These are phyloP conservation scores for Yponomeuta cagnagella DNA, from an alignment of 2,888 invertebrate species.

Conservation along the genomic window DNA sequence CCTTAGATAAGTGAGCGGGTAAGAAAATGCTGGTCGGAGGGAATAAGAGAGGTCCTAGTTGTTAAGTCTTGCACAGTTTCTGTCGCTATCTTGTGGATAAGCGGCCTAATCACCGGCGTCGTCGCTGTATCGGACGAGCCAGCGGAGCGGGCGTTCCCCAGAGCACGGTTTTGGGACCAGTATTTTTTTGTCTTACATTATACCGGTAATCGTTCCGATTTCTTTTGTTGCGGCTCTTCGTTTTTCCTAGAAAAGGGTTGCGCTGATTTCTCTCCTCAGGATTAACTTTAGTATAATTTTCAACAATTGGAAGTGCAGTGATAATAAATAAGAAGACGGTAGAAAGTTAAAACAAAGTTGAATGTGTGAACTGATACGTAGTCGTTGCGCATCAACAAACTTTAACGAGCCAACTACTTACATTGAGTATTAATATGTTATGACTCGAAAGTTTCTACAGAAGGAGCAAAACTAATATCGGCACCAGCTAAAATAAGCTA, in stretches of 20 bases:
- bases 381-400: background rate
- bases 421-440: background rate
- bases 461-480: background rate
- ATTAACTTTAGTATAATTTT: background rate
- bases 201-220: slow-evolving; percentile 71
- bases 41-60: slow-evolving; percentile 75
- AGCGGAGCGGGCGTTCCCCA: slow-evolving; percentile 61
- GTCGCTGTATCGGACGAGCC: slow-evolving; percentile 70
- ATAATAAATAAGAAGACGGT: slow-evolving; percentile 3
- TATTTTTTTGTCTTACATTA: slow-evolving; percentile 74
- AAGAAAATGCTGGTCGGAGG: slow-evolving; percentile 68
- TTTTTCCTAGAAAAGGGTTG: slow-evolving; percentile 33
- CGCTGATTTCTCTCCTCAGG: background rate
- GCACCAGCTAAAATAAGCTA: background rate
- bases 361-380: background rate
- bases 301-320: background rate
- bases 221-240: slow-evolving; percentile 65
- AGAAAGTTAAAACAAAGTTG: slow-evolving; percentile 3
- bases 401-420: background rate
- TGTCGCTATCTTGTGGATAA: slow-evolving; percentile 74
- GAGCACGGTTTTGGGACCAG: slow-evolving; percentile 72
- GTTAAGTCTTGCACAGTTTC: slow-evolving; percentile 76
- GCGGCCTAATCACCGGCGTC: slow-evolving; percentile 76
- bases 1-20: slow-evolving; percentile 68
- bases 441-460: background rate